Evolutionary conservation across 1,140 invertebrate species (phyloP).

Genomic region (Aphidius gifuensis): DNA sequence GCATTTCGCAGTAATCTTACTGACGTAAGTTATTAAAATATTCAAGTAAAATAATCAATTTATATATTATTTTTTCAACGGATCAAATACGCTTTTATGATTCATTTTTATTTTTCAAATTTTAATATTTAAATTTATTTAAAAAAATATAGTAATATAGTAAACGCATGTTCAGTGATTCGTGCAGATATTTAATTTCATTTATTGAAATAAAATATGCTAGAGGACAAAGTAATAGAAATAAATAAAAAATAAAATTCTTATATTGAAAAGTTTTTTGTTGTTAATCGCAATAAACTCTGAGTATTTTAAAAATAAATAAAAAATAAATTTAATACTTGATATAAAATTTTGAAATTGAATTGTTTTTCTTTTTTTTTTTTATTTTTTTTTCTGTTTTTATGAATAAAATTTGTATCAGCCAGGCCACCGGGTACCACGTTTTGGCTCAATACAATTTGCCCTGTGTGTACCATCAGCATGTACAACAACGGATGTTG

Average conservation of each 20-base stretch:
- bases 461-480: slow-evolving; percentile 61
- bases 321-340: slow-evolving; percentile 8
- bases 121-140: too few relatives aligned
- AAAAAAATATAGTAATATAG: too few relatives aligned
- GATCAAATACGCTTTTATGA: too few relatives aligned
- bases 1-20: slow-evolving; percentile 62
- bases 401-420: slow-evolving; percentile 36
- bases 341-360: not conserved
- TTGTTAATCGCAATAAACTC: too few relatives aligned
- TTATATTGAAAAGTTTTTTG: too few relatives aligned
- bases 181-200: too few relatives aligned
- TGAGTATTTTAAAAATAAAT: not conserved
- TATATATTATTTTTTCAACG: not conserved
- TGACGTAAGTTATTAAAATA: slow-evolving; percentile 59
- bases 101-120: not conserved
- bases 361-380: not conserved
- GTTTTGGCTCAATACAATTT: slow-evolving; percentile 63
- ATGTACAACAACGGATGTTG: slow-evolving; percentile 58
- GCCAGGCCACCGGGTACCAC: slow-evolving; percentile 65
- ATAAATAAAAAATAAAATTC: too few relatives aligned
- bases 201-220: too few relatives aligned
- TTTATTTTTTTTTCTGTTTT: slow-evolving; percentile 7
- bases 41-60: not conserved
- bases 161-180: too few relatives aligned
- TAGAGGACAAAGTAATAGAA: too few relatives aligned